These are phyloP conservation scores for Entomobrya proxima DNA, from an alignment of 2,888 invertebrate species.

Conservation along the genomic window DNA sequence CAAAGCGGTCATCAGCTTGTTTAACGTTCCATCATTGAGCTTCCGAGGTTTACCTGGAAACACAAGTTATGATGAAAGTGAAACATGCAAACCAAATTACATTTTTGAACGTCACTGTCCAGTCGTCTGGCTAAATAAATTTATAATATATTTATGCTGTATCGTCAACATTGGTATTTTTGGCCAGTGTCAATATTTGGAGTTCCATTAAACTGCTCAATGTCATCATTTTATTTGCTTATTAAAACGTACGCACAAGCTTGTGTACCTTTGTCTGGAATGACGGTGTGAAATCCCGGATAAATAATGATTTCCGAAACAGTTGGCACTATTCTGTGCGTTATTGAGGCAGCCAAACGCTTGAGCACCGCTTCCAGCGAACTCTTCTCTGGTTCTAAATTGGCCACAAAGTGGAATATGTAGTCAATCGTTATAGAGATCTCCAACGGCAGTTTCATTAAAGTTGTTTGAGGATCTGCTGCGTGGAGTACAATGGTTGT, in stretches of 20 bases:
- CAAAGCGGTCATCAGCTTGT: conserved; percentile 73
- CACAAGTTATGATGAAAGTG: not conserved
- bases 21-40: conserved; percentile 75
- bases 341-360: conserved; percentile 74
- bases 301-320: conserved; percentile 67
- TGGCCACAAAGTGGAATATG: conserved; percentile 74
- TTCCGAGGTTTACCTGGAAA: conserved; percentile 73
- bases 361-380: conserved; percentile 69
- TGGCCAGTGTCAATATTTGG: no score
- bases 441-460: conserved; percentile 76
- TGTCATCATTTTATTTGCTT: not conserved
- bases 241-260: not conserved
- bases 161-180: no score
- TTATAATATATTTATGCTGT: no score
- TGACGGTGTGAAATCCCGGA: conserved; percentile 73
- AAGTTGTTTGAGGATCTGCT: conserved; percentile 82
- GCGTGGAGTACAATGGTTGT: conserved; percentile 82
- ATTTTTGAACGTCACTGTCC: not conserved
- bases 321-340: conserved; percentile 74
- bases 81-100: not conserved
- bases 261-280: conserved; percentile 73
- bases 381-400: conserved; percentile 68
- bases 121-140: no score
- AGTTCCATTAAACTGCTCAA: no score
- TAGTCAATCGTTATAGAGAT: conserved; percentile 72